Conservation (phyloP, 2,888 invertebrate species). For the Arctia plantaginis region DNA sequence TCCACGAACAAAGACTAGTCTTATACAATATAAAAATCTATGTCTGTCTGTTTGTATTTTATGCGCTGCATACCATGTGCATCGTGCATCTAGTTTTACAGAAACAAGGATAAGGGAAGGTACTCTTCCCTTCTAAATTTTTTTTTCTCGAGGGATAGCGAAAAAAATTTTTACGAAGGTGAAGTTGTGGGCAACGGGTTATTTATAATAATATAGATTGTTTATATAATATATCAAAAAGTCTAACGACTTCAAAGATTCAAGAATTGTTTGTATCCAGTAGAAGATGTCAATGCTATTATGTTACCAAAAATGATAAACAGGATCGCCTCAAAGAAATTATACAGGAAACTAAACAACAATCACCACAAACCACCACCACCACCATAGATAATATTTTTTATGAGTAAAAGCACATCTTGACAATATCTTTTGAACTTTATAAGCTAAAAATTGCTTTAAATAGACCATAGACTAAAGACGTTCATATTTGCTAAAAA, state of each 20-base stretch:
- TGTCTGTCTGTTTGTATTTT: not conserved
- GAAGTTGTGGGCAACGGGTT: too few species aligned
- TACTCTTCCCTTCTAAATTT: too few species aligned
- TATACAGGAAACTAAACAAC: slow-evolving; percentile 33
- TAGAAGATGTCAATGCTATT: slow-evolving; percentile 4
- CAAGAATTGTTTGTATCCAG: not conserved
- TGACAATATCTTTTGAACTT: slow-evolving; percentile 29
- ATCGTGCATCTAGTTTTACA: not conserved
- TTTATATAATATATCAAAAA: not conserved
- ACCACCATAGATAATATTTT: slow-evolving; percentile 21
- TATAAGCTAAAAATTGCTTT: not conserved
- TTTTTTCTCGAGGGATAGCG: too few species aligned
- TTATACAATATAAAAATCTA: too few species aligned
- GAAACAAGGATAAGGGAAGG: not conserved
- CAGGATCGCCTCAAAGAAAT: slow-evolving; percentile 26
- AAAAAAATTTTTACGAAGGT: too few species aligned
- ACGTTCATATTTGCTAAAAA: slow-evolving; percentile 16
- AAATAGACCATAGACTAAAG: slow-evolving; percentile 12
- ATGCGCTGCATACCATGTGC: too few species aligned
- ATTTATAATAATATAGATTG: too few species aligned
- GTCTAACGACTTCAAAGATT: slow-evolving; percentile 12
- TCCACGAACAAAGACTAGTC: too few species aligned
- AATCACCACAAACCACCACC: slow-evolving; percentile 29
- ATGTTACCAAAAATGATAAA: slow-evolving; percentile 13
- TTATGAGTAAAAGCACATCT: slow-evolving; percentile 30